Evolutionary conservation across 2,113 vertebrate genomes (phyloP).

Genomic region (Siniperca knerii): DNA sequence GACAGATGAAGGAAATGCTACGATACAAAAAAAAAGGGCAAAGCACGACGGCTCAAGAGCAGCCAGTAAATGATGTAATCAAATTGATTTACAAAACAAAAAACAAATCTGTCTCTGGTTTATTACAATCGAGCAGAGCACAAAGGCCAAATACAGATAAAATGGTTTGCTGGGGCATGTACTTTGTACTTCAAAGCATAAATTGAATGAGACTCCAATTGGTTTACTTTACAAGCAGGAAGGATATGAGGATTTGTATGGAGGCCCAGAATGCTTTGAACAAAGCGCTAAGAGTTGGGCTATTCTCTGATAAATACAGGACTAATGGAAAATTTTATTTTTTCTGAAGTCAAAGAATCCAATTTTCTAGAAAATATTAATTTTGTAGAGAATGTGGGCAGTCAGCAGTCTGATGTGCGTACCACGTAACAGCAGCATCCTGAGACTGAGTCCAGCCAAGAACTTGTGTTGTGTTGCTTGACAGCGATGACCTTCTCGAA

Average conservation of each 20-base stretch:
- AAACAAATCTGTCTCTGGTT: background rate
- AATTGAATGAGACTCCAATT: constrained; percentile 1
- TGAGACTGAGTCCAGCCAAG: background rate
- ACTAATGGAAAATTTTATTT: background rate
- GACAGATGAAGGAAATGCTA: background rate
- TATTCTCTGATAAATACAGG: background rate
- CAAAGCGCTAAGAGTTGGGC: background rate
- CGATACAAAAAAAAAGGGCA: background rate
- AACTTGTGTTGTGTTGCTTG: background rate
- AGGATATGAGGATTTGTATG: background rate
- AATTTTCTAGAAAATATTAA: background rate
- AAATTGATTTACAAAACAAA: background rate
- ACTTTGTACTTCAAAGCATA: background rate
- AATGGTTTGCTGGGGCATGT: background rate
- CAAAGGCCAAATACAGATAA: constrained; percentile 2
- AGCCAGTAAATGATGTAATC: background rate
- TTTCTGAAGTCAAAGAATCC: background rate
- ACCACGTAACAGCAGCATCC: background rate
- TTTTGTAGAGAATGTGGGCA: background rate
- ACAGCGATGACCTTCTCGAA: background rate
- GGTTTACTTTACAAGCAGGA: constrained; percentile 1
- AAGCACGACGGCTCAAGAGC: background rate
- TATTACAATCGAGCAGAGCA: background rate
- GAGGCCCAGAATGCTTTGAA: background rate
- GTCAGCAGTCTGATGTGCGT: background rate